A percentile compares a stretch with the other conserved stretches of the same genome.
These are phyloP conservation scores for Noctua pronuba DNA, from an alignment of 2,888 invertebrate species.

Conservation along the genomic window DNA sequence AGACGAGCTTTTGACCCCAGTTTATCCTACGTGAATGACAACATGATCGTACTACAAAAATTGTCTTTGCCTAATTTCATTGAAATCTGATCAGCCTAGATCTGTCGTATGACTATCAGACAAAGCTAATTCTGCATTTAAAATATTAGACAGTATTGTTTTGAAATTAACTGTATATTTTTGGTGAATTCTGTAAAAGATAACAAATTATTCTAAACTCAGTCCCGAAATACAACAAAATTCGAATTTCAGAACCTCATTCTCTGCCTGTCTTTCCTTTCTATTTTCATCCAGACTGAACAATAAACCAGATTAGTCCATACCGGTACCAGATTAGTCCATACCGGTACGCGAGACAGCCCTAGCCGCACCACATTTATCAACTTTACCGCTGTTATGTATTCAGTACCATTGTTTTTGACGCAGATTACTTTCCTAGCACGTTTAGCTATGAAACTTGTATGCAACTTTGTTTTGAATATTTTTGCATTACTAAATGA, in stretches of 20 bases:
- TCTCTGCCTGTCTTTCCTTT: neutral
- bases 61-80: neutral
- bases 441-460: conserved; percentile 73
- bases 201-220: neutral
- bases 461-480: conserved; percentile 72
- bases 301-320: conserved; percentile 41
- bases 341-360: conserved; percentile 34
- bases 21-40: neutral
- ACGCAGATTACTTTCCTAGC: conserved; percentile 85
- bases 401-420: conserved; percentile 85
- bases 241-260: neutral
- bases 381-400: conserved; percentile 83
- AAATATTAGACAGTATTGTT: neutral
- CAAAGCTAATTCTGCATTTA: neutral
- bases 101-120: neutral
- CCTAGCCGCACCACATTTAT: conserved; percentile 78
- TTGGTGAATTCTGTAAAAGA: neutral
- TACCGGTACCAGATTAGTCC: conserved; percentile 29
- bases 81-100: neutral
- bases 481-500: conserved; percentile 73
- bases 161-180: neutral
- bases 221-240: neutral
- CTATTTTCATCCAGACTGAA: conserved; percentile 21
- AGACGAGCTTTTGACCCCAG: neutral
- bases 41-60: neutral